These are phyloP conservation scores for Ibidorhyncha struthersii DNA, from an alignment of 2,113 vertebrate genomes.

Conservation along the genomic window DNA sequence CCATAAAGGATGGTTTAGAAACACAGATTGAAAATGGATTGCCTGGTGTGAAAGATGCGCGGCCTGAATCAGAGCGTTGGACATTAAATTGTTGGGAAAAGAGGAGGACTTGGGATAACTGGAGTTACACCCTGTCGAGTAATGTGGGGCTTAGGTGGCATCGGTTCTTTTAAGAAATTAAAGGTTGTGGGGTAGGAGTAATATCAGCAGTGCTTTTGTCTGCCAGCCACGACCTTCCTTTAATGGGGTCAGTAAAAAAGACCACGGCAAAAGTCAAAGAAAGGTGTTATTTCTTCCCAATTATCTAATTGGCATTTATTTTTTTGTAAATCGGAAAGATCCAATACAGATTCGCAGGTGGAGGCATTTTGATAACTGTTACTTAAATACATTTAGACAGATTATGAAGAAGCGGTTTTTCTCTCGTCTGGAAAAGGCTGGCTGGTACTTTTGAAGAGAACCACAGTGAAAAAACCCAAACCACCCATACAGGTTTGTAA, in stretches of 20 bases:
- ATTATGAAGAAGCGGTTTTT: not conserved
- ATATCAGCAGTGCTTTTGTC: not conserved
- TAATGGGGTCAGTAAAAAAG: not conserved
- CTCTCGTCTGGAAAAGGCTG: not conserved
- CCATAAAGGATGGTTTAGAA: not conserved
- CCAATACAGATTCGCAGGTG: not conserved
- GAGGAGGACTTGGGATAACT: not conserved
- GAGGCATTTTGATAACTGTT: not conserved
- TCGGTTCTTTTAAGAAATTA: not conserved
- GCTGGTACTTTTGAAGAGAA: not conserved
- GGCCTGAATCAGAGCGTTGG: not conserved
- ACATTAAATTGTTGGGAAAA: not conserved
- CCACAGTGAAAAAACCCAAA: not conserved
- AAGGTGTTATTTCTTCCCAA: not conserved
- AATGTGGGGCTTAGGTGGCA: not conserved
- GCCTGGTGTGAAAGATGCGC: not conserved
- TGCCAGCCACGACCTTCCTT: not conserved
- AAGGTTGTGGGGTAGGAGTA: accelerated
- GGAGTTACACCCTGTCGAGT: not conserved
- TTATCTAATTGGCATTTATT: not conserved
- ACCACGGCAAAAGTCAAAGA: not conserved
- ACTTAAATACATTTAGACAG: not conserved
- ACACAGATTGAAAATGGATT: not conserved
- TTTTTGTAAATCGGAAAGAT: not conserved
- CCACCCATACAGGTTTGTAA: not conserved